A percentile compares a stretch with the other conserved stretches of the same genome.
Evolutionary conservation across 2,113 vertebrate genomes (phyloP).

Genomic region (Corvus moneduloides): DNA sequence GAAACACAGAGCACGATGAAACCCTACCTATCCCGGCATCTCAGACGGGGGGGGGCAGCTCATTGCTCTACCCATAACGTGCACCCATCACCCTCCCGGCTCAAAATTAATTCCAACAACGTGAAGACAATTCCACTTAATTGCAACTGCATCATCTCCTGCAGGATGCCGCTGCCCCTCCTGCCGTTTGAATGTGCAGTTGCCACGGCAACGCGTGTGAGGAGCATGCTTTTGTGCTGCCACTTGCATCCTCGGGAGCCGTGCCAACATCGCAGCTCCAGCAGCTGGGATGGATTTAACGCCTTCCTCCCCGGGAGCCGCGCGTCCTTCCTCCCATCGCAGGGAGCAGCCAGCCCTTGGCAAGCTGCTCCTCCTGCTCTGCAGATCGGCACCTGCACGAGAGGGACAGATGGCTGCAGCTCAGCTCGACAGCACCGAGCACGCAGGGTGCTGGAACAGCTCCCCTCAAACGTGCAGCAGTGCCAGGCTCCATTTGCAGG

Average conservation of each 20-base stretch:
- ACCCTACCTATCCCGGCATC: not conserved
- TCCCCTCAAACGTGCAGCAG: not conserved
- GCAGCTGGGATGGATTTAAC: slow-evolving; percentile 33
- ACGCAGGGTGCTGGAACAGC: rapidly evolving
- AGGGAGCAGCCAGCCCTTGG: not conserved
- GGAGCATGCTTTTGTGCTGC: slow-evolving; percentile 9
- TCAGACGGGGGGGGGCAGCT: not conserved
- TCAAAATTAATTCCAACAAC: not conserved
- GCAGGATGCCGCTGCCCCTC: not conserved
- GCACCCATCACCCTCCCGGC: not conserved
- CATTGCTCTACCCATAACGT: not conserved
- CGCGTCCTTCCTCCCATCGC: rapidly evolving
- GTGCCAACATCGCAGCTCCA: not conserved
- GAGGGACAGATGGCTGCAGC: not conserved
- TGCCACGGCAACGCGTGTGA: slow-evolving; percentile 16
- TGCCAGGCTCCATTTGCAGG: not conserved
- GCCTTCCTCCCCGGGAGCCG: not conserved
- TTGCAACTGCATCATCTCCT: not conserved
- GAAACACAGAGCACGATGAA: not conserved
- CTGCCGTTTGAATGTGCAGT: not conserved
- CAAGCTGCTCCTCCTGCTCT: not conserved
- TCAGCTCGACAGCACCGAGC: not conserved
- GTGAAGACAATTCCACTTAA: slow-evolving; percentile 25
- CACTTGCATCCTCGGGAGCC: slow-evolving; percentile 18
- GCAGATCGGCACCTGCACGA: not conserved